These are phyloP conservation scores for Hyles euphorbiae DNA, from an alignment of 1,140 invertebrate species.

Conservation along the genomic window DNA sequence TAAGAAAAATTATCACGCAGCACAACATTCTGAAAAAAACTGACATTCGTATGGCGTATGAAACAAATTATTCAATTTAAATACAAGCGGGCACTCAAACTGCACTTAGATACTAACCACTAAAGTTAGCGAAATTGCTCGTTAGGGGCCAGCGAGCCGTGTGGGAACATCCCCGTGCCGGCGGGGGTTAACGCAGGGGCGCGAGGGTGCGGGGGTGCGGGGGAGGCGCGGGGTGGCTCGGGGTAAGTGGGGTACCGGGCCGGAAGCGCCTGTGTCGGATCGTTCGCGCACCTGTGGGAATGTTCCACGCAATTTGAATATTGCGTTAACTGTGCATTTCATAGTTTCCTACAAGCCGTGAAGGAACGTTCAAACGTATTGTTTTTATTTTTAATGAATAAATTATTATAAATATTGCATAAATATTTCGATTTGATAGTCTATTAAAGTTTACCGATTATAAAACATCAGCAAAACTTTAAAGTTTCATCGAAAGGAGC, in stretches of 20 bases:
- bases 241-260: constrained; percentile 50
- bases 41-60: constrained; percentile 9
- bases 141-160: constrained; percentile 48
- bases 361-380: neutral
- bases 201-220: constrained; percentile 4
- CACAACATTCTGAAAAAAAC: neutral
- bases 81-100: neutral
- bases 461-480: neutral
- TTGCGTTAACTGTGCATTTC: neutral
- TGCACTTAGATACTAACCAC: constrained; percentile 35
- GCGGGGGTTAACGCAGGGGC: constrained; percentile 33
- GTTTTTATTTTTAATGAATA: constrained; percentile 3
- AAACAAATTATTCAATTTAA: neutral
- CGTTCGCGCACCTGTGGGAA: constrained; percentile 67
- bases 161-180: constrained; percentile 50
- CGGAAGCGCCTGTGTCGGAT: constrained; percentile 62
- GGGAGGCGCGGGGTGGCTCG: constrained; percentile 27
- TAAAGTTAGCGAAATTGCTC: constrained; percentile 60
- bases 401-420: neutral
- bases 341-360: too few relatives aligned
- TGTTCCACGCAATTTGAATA: constrained; percentile 52
- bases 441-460: neutral
- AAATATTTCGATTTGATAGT: neutral
- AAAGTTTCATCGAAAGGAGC: too few relatives aligned
- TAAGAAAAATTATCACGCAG: too few relatives aligned